Conservation (phyloP, 2,797 vertebrate species). For the Syngnathus rostellatus region DNA sequence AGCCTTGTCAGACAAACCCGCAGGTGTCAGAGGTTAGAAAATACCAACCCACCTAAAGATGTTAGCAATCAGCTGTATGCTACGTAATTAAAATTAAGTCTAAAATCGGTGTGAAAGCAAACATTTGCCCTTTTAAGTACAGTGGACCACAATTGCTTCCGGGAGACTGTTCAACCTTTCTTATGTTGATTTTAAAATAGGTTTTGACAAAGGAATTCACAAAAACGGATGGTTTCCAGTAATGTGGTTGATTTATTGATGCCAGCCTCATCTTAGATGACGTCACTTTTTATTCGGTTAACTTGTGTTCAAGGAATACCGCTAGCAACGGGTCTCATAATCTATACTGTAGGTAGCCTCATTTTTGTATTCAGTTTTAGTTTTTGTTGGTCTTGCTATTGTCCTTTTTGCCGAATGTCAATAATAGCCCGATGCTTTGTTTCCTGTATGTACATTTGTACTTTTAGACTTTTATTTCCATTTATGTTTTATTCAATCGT, state of each 20-base stretch:
- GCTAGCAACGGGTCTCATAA: no score
- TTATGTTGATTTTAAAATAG: neutral
- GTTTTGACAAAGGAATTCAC: neutral
- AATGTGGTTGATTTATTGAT: neutral
- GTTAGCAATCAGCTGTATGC: neutral
- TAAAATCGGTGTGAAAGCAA: neutral
- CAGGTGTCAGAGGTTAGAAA: neutral
- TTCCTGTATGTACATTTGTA: neutral
- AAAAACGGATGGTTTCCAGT: neutral
- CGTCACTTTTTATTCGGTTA: no score
- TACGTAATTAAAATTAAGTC: neutral
- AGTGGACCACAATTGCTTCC: neutral
- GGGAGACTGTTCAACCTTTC: neutral
- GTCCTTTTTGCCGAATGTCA: no score
- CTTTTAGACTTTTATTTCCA: neutral
- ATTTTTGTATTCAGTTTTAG: no score
- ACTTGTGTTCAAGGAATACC: no score
- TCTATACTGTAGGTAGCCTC: no score
- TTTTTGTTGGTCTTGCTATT: no score
- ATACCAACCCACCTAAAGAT: neutral
- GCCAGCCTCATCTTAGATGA: neutral
- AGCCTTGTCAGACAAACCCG: slow-evolving; percentile 11
- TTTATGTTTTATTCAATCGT: neutral
- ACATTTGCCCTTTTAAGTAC: neutral
- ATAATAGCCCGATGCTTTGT: neutral